Evolutionary conservation across 1,140 invertebrate genomes (phyloP), one percentile per base, ranked within the genome.

Genomic region (Drosophila elegans): DNA sequence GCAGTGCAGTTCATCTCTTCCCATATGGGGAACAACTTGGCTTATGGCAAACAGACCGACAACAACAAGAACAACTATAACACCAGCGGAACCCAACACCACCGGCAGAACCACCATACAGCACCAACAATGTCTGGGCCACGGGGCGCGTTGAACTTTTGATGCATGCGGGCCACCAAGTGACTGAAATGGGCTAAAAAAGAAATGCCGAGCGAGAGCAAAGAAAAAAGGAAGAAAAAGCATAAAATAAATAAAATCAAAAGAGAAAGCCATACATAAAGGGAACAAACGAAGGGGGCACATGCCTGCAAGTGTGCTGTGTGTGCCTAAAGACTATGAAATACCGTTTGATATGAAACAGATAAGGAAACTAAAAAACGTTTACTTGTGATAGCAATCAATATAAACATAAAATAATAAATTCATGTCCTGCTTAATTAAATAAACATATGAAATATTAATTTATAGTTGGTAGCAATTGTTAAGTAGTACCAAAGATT

Each of bases 81-180:
- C 34, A 57, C 27, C 42, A 36, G 9, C 12, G 12, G 41, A 49
- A 11, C 27, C 39, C 32, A 67, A 34, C n/a, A 51, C 27, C 41
- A 64, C 25, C 44, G 34, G 39, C 39, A 41, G 32, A 41, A 12
- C 71, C 36, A 27, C 48, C 29, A 48, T 48, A 48, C 29, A 29
- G 25, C 11, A 56, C 16, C 59, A 44, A 74, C 71, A 88, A 88
- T 82, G 79, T 73, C 83, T 76, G 75, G 54, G 48, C 71, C 72
- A 66, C 48, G 44, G 66, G 68, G 82, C 79, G 76, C 75, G 76
- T 80, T 88, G 79, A 89, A 88, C 83, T 83, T 79, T 88, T 89
- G 72, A 80, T 88, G 84, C 67, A 83, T 88, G 79, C 72, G 46
- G 66, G 46, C 66, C 79, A 80, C 57, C 79, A 74, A 86, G 69